These are phyloP conservation scores for Bombus confusus DNA, from an alignment of 1,140 invertebrate genomes.

Conservation along the genomic window DNA sequence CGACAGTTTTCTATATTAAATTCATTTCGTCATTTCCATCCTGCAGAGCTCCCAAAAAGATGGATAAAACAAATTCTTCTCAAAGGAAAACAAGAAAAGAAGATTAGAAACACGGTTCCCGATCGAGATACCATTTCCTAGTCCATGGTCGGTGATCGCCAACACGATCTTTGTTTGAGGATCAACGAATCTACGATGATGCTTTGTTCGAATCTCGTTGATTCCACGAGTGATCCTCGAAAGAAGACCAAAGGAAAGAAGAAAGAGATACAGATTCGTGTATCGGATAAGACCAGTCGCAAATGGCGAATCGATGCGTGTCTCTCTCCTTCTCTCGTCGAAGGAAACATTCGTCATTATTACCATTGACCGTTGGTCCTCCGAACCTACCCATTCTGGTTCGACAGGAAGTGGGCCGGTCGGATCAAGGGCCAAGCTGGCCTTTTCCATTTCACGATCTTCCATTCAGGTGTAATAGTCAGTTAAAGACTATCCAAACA, in stretches of 20 bases:
- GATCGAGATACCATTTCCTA: not conserved
- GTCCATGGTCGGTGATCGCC: not conserved
- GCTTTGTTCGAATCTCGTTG: constrained; percentile 43
- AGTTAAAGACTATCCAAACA: constrained; percentile 81
- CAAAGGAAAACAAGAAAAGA: not conserved
- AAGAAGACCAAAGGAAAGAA: not conserved
- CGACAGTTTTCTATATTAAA: not conserved
- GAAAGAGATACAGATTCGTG: constrained; percentile 25
- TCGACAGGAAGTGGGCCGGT: constrained; percentile 81
- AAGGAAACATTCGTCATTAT: constrained; percentile 77
- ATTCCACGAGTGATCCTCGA: constrained; percentile 49
- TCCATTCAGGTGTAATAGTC: constrained; percentile 82
- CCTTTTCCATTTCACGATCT: constrained; percentile 73
- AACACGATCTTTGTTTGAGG: constrained; percentile 37
- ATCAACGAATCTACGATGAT: constrained; percentile 31
- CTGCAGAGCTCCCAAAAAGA: not conserved
- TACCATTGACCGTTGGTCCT: constrained; percentile 75
- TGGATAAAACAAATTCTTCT: not conserved
- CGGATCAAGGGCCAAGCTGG: constrained; percentile 78
- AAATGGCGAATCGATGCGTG: constrained; percentile 46
- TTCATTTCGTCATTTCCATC: not conserved
- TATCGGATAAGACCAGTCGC: constrained; percentile 65
- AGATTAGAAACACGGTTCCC: constrained; percentile 18
- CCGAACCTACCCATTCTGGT: constrained; percentile 69
- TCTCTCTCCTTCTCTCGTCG: constrained; percentile 24